Percentiles rank a stretch among this genome's conserved stretches.
Conservation (phyloP, 1,140 invertebrate species). For the Sycophaga agraensis region DNA sequence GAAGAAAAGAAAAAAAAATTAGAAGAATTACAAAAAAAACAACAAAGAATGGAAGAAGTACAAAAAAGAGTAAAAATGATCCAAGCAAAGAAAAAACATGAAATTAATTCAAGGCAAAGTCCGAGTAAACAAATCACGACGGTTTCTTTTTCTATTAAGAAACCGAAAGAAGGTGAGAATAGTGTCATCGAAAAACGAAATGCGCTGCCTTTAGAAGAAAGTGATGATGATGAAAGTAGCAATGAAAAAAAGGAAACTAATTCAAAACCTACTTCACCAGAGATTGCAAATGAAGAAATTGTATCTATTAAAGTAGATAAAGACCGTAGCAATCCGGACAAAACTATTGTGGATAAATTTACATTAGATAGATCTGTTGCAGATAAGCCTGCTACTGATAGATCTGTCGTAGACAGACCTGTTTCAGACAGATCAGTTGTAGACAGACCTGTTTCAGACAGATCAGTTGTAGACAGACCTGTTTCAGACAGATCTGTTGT, state of each 20-base stretch:
- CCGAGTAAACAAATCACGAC: slow-evolving; percentile 56
- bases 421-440: no score
- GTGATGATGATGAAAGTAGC: slow-evolving; percentile 67
- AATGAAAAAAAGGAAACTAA: slow-evolving; percentile 48
- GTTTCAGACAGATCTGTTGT: no score
- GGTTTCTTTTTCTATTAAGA: slow-evolving; percentile 81
- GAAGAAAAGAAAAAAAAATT: slow-evolving; percentile 55
- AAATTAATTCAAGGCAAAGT: slow-evolving; percentile 35
- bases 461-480: no score
- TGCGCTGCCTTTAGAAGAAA: slow-evolving; percentile 72
- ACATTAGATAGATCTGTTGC: background rate
- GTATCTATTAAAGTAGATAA: slow-evolving; percentile 28
- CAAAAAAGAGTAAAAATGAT: slow-evolving; percentile 57
- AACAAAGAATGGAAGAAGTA: slow-evolving; percentile 57
- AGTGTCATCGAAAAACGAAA: slow-evolving; percentile 67
- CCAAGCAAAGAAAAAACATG: slow-evolving; percentile 50
- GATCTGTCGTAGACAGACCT: no score
- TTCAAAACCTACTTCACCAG: slow-evolving; percentile 15
- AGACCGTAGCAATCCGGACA: no score
- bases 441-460: no score
- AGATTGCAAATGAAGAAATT: background rate
- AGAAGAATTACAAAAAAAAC: slow-evolving; percentile 53
- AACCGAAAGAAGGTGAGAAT: slow-evolving; percentile 71
- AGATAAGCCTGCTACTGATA: no score
- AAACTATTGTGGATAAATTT: slow-evolving; percentile 32